Evolutionary conservation across 2,888 invertebrate genomes (phyloP), one percentile per base, ranked within the genome.

Genomic region (Epinotia demarniana): DNA sequence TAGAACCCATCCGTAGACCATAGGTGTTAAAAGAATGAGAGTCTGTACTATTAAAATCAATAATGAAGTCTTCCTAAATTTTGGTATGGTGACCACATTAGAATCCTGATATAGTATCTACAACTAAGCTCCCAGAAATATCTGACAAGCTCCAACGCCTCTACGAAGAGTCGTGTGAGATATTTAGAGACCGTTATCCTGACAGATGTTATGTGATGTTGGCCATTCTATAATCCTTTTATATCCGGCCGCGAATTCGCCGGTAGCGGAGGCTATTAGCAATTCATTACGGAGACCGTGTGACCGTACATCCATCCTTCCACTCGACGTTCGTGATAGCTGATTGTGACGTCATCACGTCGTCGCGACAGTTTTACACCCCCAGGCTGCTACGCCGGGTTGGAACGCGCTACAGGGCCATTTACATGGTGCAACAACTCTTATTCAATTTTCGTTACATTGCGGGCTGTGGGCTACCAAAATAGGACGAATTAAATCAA

Each of bases 201-300:
- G 16, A 16, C 4, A 16, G 49, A 46, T 46, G 13, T 13, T 1
- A 46, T 13, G 11, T 11, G 12, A 2, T 23, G 16, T 11, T n/a
- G 9, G 11, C 27, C 62, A 9, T 8, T 39, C 9, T 16, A 61
- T 33, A 16, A 33, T 18, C 33, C 18, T 16, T n/a, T 11, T 16
- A 9, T 16, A 9, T 16, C 33, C 3, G 6, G 39, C 39, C 39
- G 18, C 62, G n/a, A 4, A 12, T 12, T 62, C 39, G 62, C 39
- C 61, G n/a, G 4, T 49, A 49, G 18, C n/a, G 61, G 12, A 61
- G 33, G 61, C 53, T 70, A 78, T 81, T 78, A 77, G 76, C 75
- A 78, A 86, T 84, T 84, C 84, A 86, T 87, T 85, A 83, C 82
- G 82, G 80, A 81, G 83, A 82, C 81, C 82, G 85, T 90, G 88